Base-by-base conservation (phyloP, 2,888 invertebrate species). In the Mactromeris polynyma region DNA sequence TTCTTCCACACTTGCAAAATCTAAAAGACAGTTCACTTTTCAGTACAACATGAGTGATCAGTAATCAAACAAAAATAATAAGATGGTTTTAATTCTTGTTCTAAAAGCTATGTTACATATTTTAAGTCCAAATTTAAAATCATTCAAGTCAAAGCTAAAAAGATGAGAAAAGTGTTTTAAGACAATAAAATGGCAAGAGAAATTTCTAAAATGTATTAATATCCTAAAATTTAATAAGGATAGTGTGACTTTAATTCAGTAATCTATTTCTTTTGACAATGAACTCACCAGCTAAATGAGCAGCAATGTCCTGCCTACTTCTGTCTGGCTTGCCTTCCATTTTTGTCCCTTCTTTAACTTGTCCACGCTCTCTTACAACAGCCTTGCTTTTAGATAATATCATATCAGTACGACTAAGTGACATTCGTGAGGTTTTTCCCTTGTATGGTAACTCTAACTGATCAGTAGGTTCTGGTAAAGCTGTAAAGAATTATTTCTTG, bases 1-100 rank as follows among this genome's bases (percentile, higher is more conserved):
- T 69, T 95, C 95, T 3, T 91, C 91, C 73, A 92, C 93, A 84
- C 88, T 93, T 86, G 90, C 87, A 87, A 95, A 93, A 88, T 94
- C 95, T 95, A 90, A 36, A 82, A 42, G n/a, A 46, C 6, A 26
- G 11, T 64, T 64, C n/a, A 64, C 26, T 64, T 26, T 64, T 46
- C 46, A 46, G 46, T 46, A 7, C 6, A 46, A 3, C 46, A 46
- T 11, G 46, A 46, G 46, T 7, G n/a, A n/a, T n/a, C n/a, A n/a
- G n/a, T n/a, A n/a, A n/a, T n/a, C n/a, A n/a, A n/a, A n/a, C n/a
- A n/a, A n/a, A n/a, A n/a, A n/a, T n/a, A n/a, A n/a, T n/a, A n/a
- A n/a, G n/a, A n/a, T n/a, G n/a, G n/a, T n/a, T n/a, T n/a, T n/a
- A n/a, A n/a, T n/a, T n/a, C n/a, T n/a, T n/a, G n/a, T n/a, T n/a